Evolutionary conservation across 2,888 invertebrate genomes (phyloP), one percentile per base, ranked within the genome.

Genomic region (Phlogophora meticulosa): DNA sequence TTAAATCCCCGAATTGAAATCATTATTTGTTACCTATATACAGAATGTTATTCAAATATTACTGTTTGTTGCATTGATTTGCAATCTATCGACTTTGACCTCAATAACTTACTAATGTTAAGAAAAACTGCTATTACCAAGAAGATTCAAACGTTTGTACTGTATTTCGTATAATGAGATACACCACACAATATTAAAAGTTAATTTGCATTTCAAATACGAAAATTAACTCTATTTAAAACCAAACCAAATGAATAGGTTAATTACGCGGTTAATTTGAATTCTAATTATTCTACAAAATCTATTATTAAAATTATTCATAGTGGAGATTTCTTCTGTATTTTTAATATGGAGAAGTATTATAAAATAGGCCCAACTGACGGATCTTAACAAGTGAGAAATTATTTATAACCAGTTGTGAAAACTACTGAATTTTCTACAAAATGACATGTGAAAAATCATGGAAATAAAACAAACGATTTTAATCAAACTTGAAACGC

Each of bases 191-290:
- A 22, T 17, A 17, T 38, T 10, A 22, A 45, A 20, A 32, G 10
- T 22, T 65, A 24, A 48, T 74, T 48, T n/a, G 22, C 36, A 55
- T 38, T 66, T 49, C 1, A 22, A 38, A 55, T 74, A 28, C 10
- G 20, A 20, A 28, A 51, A 38, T 32, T 22, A 36, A 28, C 22
- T 45, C 15, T 4, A 17, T 40, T 40, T 72, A 52, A 32, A 65
- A 55, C 24, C n/a, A n/a, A n/a, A 24, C 36, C 10, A 15, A 28
- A 63, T 22, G 22, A 28, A 34, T 34, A 5, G 10, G 11, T 36
- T 65, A 28, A 69, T 52, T 32, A 62, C 4, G 15, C n/a, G 28
- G 36, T 24, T 40, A 49, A 22, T 70, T 45, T 20, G 24, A 11
- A 70, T 75, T 20, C 9, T 10, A 32, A 55, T 43, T 49, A n/a